These are phyloP conservation scores for Chrysocyon brachyurus DNA, from an alignment of 2,797 vertebrate genomes.

Conservation along the genomic window DNA sequence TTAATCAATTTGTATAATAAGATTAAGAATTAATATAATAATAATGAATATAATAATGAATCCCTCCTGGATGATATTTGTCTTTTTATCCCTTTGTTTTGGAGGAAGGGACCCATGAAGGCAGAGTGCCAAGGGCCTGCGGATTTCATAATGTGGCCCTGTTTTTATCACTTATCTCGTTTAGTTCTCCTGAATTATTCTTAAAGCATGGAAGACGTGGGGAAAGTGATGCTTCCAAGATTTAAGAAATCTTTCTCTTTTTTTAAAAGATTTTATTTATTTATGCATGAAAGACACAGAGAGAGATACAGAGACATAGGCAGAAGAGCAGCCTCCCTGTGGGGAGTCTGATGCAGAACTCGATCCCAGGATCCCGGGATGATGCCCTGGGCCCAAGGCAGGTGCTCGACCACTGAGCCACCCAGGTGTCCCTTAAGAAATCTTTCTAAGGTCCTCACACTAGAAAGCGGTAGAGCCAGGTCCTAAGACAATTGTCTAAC, in stretches of 20 bases:
- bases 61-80: not conserved
- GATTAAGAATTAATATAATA: slow-evolving; percentile 24
- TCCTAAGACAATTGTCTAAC: not conserved
- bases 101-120: not conserved
- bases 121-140: not conserved
- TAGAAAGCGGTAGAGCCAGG: not conserved
- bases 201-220: not conserved
- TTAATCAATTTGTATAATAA: not conserved
- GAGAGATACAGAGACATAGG: too few species aligned
- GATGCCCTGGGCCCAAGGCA: too few species aligned
- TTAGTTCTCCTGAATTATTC: not conserved
- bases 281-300: too few species aligned
- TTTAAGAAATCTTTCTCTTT: not conserved
- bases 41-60: not conserved
- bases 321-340: too few species aligned
- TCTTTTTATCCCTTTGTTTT: not conserved
- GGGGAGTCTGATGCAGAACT: too few species aligned
- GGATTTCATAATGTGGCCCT: not conserved
- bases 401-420: too few species aligned
- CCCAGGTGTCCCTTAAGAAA: not conserved
- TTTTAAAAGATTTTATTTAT: too few species aligned
- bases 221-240: not conserved
- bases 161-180: not conserved
- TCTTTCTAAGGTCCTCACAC: not conserved
- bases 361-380: too few species aligned